phyloP scores from a whole-genome alignment of 1,140 invertebrate genomes.

The Centruroides vittatus region DNA sequence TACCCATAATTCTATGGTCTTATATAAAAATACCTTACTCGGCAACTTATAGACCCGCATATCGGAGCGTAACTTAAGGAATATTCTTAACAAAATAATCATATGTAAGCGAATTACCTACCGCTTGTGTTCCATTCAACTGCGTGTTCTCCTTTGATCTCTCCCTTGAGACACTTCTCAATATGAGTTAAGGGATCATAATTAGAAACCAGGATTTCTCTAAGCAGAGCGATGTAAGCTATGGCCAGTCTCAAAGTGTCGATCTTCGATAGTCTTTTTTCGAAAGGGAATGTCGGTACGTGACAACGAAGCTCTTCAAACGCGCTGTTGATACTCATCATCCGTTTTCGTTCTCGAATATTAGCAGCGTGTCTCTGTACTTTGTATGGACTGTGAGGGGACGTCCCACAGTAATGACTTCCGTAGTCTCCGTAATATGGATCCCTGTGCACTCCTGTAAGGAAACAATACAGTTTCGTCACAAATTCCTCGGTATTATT shows the following conservation, averaged over 20 bases:
- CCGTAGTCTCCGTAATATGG: no score
- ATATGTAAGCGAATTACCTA: constrained; percentile 33
- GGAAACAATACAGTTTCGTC: no score
- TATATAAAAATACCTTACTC: no score
- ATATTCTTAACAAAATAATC: no score
- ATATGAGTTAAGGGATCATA: constrained; percentile 80
- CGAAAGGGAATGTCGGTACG: constrained; percentile 87
- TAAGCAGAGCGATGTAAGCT: constrained; percentile 81
- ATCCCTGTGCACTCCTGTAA: no score
- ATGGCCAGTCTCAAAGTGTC: constrained; percentile 88
- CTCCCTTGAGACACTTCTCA: constrained; percentile 74
- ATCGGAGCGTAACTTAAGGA: no score
- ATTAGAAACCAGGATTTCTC: constrained; percentile 77
- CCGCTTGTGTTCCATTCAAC: constrained; percentile 93
- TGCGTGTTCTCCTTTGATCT: constrained; percentile 61
- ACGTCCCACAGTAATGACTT: no score
- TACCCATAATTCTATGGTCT: no score
- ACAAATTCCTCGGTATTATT: no score
- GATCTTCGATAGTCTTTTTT: constrained; percentile 82
- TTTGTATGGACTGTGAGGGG: constrained; percentile 8
- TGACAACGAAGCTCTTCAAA: constrained; percentile 77
- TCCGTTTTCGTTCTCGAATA: constrained; percentile 71
- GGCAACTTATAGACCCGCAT: no score
- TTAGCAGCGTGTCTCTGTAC: constrained; percentile 87
- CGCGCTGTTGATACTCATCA: constrained; percentile 92